These are phyloP conservation scores for Nymphalis c-album DNA, from an alignment of 2,888 invertebrate genomes.

Conservation along the genomic window DNA sequence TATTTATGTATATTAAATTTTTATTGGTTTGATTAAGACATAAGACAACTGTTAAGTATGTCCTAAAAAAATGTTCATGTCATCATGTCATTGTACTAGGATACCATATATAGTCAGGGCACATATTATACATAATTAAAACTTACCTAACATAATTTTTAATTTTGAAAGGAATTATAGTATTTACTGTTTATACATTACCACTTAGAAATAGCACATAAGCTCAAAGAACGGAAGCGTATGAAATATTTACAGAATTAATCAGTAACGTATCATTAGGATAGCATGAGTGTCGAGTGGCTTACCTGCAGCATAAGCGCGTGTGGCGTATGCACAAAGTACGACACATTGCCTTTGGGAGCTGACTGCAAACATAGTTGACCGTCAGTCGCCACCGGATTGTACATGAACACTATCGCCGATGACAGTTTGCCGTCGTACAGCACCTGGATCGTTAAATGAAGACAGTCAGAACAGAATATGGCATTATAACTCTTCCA, in stretches of 20 bases:
- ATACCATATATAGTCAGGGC: too few relatives aligned
- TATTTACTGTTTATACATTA: too few relatives aligned
- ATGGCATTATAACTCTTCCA: too few relatives aligned
- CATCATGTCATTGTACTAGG: too few relatives aligned
- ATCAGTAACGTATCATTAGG: slow-evolving; percentile 6
- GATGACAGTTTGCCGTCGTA: slow-evolving; percentile 99
- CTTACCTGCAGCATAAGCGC: slow-evolving; percentile 98
- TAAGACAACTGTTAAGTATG: too few relatives aligned
- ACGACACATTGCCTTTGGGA: slow-evolving; percentile 97
- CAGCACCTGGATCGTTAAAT: slow-evolving; percentile 85
- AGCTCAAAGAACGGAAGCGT: neutral
- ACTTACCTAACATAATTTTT: too few relatives aligned
- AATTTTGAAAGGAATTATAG: too few relatives aligned
- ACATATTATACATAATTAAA: too few relatives aligned
- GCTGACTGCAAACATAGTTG: slow-evolving; percentile 99
- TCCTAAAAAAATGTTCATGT: too few relatives aligned
- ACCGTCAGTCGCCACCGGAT: slow-evolving; percentile 99
- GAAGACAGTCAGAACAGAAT: neutral
- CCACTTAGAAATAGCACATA: too few relatives aligned
- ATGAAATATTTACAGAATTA: neutral
- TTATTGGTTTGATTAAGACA: too few relatives aligned
- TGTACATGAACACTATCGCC: slow-evolving; percentile 99
- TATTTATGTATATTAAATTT: too few relatives aligned
- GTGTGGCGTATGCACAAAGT: slow-evolving; percentile 99
- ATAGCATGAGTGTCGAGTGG: slow-evolving; percentile 27